Evolutionary conservation across 2,888 invertebrate species (phyloP).

Genomic region (Idaea dimidiata): DNA sequence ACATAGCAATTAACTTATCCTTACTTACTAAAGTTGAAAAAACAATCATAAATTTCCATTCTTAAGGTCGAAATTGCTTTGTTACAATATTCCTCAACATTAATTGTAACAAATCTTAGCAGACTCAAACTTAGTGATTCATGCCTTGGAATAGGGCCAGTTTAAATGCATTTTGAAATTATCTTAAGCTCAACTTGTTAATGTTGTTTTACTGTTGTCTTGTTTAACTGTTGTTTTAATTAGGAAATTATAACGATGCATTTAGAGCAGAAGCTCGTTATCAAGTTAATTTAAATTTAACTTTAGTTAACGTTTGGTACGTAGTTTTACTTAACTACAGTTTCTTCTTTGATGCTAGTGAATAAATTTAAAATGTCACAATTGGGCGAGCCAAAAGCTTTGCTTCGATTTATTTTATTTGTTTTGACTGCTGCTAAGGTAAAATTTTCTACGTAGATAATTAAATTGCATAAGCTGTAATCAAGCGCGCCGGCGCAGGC

Average conservation of each 20-base stretch:
- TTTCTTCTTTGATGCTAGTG: neutral
- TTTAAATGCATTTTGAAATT: constrained; percentile 49
- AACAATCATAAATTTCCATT: constrained; percentile 7
- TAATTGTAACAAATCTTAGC: constrained; percentile 55
- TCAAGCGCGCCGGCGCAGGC: no score
- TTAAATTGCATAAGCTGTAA: no score
- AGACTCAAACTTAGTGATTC: constrained; percentile 50
- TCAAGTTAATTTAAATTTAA: constrained; percentile 1
- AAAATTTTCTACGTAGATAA: no score
- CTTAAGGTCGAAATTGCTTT: constrained; percentile 27
- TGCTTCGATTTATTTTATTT: neutral
- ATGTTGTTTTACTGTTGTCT: constrained; percentile 19
- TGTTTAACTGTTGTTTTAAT: constrained; percentile 17
- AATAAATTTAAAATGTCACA: neutral
- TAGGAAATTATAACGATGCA: constrained; percentile 18
- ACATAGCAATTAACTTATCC: constrained; percentile 13
- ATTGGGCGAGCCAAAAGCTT: neutral
- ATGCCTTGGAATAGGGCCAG: constrained; percentile 53
- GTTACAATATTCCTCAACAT: constrained; percentile 29
- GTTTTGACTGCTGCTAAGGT: no score
- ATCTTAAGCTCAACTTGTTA: constrained; percentile 36
- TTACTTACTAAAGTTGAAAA: neutral
- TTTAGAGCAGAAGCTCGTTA: constrained; percentile 9
- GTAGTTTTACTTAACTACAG: neutral
- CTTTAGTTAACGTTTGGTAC: neutral